These are phyloP conservation scores for Gonioctena quinquepunctata DNA, from an alignment of 1,140 invertebrate species.

Conservation along the genomic window DNA sequence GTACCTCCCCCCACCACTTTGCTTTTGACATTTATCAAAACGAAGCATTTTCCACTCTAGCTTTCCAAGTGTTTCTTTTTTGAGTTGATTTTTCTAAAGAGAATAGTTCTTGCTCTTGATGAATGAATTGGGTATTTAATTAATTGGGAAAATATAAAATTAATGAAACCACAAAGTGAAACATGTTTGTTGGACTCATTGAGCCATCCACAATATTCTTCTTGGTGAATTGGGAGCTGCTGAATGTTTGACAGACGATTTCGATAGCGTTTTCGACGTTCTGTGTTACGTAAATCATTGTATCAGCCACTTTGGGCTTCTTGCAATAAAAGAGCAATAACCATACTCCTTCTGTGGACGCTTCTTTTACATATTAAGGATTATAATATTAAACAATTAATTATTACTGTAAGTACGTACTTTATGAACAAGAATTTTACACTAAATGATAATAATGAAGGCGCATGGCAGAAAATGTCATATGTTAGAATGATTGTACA, in stretches of 20 bases:
- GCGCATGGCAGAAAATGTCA: constrained; percentile 42
- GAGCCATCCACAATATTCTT: too few relatives aligned
- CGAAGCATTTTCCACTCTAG: too few relatives aligned
- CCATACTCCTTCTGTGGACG: constrained; percentile 60
- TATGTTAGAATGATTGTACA: constrained; percentile 56
- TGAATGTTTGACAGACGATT: neutral
- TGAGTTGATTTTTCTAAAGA: too few relatives aligned
- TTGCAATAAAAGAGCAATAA: constrained; percentile 62
- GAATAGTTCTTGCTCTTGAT: too few relatives aligned
- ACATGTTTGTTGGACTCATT: too few relatives aligned
- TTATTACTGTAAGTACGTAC: constrained; percentile 56
- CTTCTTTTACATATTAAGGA: constrained; percentile 57
- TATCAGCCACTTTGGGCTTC: constrained; percentile 53
- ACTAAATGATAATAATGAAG: constrained; percentile 54
- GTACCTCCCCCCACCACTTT: too few relatives aligned
- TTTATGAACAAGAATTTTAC: constrained; percentile 57
- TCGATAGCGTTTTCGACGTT: neutral
- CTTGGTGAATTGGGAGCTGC: neutral
- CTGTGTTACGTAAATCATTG: constrained; percentile 28
- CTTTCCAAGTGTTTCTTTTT: too few relatives aligned
- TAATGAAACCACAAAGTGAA: too few relatives aligned
- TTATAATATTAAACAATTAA: constrained; percentile 54
- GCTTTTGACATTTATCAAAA: too few relatives aligned
- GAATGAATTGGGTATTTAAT: neutral
- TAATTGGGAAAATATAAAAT: too few relatives aligned